Base-by-base conservation (phyloP, 2,888 invertebrate species). In the Strigamia maritima region DNA sequence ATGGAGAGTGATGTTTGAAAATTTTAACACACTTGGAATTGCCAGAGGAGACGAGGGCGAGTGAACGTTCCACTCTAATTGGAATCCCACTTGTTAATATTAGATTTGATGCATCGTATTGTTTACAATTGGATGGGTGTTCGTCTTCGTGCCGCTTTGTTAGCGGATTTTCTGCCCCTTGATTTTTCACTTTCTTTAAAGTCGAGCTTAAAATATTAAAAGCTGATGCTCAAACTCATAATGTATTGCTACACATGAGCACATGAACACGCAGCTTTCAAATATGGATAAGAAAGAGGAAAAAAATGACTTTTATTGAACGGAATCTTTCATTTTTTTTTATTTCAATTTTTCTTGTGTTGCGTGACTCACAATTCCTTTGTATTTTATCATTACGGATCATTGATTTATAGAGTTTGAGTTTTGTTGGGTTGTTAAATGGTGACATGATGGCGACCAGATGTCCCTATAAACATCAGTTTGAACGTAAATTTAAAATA, bases 21-120 rank as follows among this genome's bases (percentile, higher is more conserved):
- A 65, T 65, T 65, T 65, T 65, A 65, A 65, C 60, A 65, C 60
- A 65, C 60, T 65, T 65, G 22, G 22, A 65, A 65, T 65, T 65
- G 60, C 60, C 60, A 65, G 60, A 65, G 60, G 60, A 65, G 60
- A 65, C 22, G 60, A 16, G 60, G 60, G 22, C 60, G 60, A 65
- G 60, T 65, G 60, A 22, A 24, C 60, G 60, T 65, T 65, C 60
- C 22, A 65, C 60, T 65, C 60, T 65, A 65, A 65, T 65, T 65
- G 60, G 60, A 65, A 65, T 65, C 60, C 60, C 60, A 65, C 60
- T 65, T 65, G 60, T 65, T 65, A 65, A 65, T 65, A 65, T 65
- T 65, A 65, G 60, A 65, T 65, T 65, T 65, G 60, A 65, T 65
- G 60, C 60, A 65, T 65, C 60, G 60, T 22, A 65, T 65, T 65